Conservation (phyloP, 2,113 vertebrate genomes). For the Misgurnus mizolepis region DNA sequence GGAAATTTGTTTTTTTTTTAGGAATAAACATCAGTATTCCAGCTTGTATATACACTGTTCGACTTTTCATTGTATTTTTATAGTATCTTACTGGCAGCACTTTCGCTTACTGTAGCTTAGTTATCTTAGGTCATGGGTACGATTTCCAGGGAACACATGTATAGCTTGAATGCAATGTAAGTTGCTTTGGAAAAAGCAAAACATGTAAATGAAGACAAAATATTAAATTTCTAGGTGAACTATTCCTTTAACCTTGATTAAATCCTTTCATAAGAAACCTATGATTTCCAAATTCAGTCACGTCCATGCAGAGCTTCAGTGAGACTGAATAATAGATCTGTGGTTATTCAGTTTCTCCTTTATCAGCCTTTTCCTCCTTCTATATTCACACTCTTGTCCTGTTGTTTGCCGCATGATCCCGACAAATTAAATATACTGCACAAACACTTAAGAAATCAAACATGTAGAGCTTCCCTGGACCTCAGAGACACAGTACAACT, state of each 20-base stretch:
- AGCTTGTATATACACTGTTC: not conserved
- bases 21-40: constrained; percentile 24
- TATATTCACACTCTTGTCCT: constrained; percentile 39
- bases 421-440: constrained; percentile 14
- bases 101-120: too few species aligned
- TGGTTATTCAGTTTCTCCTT: constrained; percentile 62
- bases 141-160: too few species aligned
- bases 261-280: constrained; percentile 64
- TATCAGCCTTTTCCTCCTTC: constrained; percentile 14
- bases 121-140: too few species aligned
- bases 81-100: too few species aligned
- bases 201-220: not conserved
- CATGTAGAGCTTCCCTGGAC: not conserved
- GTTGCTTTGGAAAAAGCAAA: not conserved
- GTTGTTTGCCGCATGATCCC: constrained; percentile 19
- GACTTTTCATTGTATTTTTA: too few species aligned
- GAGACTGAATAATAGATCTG: constrained; percentile 79
- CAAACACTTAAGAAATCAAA: constrained; percentile 20
- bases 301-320: constrained; percentile 71
- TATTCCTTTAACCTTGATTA: constrained; percentile 55
- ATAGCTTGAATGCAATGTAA: too few species aligned
- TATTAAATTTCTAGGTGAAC: constrained; percentile 17
- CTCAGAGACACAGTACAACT: constrained; percentile 12
- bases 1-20: constrained; percentile 20
- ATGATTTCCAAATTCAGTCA: constrained; percentile 76